Base-by-base conservation (phyloP, 1,140 invertebrate species). In the Stenopsyche tienmushanensis region DNA sequence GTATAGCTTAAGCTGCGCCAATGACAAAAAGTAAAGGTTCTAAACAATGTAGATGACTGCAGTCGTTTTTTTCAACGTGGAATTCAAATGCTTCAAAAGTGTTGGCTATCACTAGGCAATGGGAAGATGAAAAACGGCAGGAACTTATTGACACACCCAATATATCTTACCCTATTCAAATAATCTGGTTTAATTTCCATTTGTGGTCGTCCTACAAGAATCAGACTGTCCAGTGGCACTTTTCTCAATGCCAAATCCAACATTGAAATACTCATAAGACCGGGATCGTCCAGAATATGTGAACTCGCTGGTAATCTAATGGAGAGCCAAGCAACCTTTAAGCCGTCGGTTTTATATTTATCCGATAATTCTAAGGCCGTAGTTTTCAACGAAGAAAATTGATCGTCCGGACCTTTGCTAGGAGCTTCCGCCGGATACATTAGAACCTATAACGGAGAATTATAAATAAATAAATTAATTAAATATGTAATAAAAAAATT, bases 141-240 rank as follows among this genome's bases (percentile, higher is more conserved):
- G n/a, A n/a, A n/a, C n/a, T n/a, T n/a, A n/a, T n/a, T n/a, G n/a
- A n/a, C n/a, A n/a, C n/a, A n/a, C n/a, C n/a, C n/a, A n/a, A n/a
- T n/a, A n/a, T n/a, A n/a, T n/a, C 81, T 80, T 72, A 91, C 90
- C 71, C 89, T 83, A 71, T 94, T 97, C 15, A 96, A 82, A 76
- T 92, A 95, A 73, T 96, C 93, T 39, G 84, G 72, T 59, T 85
- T 85, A 52, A 94, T 80, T 72, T 88, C 85, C 76, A 88, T 84
- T 67, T 84, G 82, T 15, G 84, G 82, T 66, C 86, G 83, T 15
- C 83, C 80, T 65, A 91, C 74, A 44, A 93, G 77, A 52, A 92
- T 75, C 3, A 93, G 76, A 72, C 86, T 85, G 57, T 92, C 88
- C 0, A 84, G 72, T 0, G 84, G 81, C 65, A 93, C 84, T 74